phyloP scores from a whole-genome alignment of 2,888 invertebrate species.

The Drosophila subsilvestris region DNA sequence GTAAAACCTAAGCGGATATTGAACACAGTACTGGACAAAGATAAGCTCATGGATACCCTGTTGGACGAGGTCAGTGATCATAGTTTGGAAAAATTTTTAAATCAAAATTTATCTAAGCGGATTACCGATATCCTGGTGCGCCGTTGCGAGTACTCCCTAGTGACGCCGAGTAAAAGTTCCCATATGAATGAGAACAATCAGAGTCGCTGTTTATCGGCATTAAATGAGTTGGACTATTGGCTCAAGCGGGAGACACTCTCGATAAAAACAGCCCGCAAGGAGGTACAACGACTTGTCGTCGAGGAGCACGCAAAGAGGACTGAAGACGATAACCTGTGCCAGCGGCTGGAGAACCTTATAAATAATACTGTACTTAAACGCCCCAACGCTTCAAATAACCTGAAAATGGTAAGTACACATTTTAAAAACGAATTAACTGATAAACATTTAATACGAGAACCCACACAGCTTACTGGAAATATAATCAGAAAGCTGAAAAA shows the following conservation, averaged over 20 bases:
- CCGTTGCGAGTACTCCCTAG: conserved; percentile 2
- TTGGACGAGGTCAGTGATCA: neutral
- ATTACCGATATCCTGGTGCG: neutral
- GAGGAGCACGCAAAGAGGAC: neutral
- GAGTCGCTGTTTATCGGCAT: neutral
- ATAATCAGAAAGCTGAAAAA: neutral
- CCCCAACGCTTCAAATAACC: neutral
- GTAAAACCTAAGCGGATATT: too few relatives aligned
- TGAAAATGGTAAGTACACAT: neutral
- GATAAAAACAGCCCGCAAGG: neutral
- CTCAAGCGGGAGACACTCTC: neutral
- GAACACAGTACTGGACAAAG: neutral
- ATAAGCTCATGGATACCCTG: conserved; percentile 2
- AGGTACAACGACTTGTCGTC: neutral
- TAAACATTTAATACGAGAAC: neutral
- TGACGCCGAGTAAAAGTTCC: neutral
- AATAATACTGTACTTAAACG: neutral
- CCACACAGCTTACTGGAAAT: neutral
- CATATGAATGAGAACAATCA: neutral
- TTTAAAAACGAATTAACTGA: neutral
- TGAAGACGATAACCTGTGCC: neutral
- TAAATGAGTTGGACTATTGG: conserved; percentile 8
- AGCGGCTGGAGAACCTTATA: conserved; percentile 3
- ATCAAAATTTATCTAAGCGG: neutral
- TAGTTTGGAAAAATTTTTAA: neutral